Percentiles rank a stretch among this genome's conserved stretches.
phyloP scores from a whole-genome alignment of 2,888 invertebrate species.

The Hypercompe scribonia region DNA sequence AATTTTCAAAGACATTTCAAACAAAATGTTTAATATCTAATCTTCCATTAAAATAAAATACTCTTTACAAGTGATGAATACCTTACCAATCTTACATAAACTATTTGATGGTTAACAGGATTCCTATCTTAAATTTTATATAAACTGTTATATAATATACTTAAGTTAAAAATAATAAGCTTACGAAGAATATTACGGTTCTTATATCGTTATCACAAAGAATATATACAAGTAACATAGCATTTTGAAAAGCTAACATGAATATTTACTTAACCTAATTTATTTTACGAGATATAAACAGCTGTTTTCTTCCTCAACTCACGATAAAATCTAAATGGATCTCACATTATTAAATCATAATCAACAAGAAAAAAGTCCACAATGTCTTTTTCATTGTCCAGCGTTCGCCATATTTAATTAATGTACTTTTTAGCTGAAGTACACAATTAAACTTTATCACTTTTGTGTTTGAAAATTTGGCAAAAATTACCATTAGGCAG shows the following conservation, averaged over 20 bases:
- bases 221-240: not conserved
- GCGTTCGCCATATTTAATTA: constrained; percentile 49
- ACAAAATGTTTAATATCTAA: not conserved
- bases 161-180: not conserved
- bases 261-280: constrained; percentile 23
- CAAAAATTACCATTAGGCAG: constrained; percentile 49
- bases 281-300: constrained; percentile 20
- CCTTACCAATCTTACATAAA: not conserved
- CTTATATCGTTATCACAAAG: not conserved
- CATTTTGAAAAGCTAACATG: constrained; percentile 11
- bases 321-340: constrained; percentile 43
- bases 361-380: constrained; percentile 42
- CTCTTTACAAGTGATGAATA: not conserved
- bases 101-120: not conserved
- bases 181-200: not conserved
- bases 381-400: constrained; percentile 53
- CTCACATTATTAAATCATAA: constrained; percentile 48
- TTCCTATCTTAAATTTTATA: not conserved
- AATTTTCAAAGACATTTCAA: too few relatives aligned
- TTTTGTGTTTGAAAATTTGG: constrained; percentile 53
- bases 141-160: not conserved
- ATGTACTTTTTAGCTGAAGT: constrained; percentile 55
- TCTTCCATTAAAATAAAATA: not conserved
- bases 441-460: constrained; percentile 56
- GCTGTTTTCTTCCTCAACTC: constrained; percentile 15